These are phyloP conservation scores for Timema podura DNA, from an alignment of 2,888 invertebrate species.

Conservation along the genomic window DNA sequence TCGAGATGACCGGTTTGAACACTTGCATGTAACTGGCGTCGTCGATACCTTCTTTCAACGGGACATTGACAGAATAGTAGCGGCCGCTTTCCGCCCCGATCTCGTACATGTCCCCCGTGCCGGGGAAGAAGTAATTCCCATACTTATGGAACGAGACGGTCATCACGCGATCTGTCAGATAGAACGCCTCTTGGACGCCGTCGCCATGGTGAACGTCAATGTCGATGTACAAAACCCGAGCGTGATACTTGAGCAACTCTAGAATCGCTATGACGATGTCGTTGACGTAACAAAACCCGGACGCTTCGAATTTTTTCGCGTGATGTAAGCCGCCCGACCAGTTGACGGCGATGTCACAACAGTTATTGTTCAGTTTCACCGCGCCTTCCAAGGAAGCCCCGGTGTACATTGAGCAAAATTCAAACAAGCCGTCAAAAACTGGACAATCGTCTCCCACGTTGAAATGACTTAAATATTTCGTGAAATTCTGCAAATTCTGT, in stretches of 20 bases:
- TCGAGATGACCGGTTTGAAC: conserved; percentile 89
- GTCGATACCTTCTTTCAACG: conserved; percentile 95
- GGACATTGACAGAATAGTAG: conserved; percentile 98
- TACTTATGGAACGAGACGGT: conserved; percentile 99
- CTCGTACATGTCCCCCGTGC: conserved; percentile 99
- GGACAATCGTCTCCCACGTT: conserved; percentile 99
- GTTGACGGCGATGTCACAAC: conserved; percentile 96
- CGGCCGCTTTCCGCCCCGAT: conserved; percentile 93
- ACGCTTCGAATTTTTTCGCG: conserved; percentile 98
- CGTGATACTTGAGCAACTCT: conserved; percentile 90
- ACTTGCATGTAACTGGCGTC: conserved; percentile 88
- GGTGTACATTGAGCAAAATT: conserved; percentile 97
- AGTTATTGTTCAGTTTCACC: conserved; percentile 89
- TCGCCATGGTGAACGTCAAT: conserved; percentile 98
- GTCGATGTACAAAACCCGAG: conserved; percentile 94
- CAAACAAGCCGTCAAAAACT: conserved; percentile 93
- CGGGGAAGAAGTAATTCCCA: conserved; percentile 96
- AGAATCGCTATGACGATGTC: conserved; percentile 97
- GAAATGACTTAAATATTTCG: conserved; percentile 88
- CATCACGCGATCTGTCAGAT: conserved; percentile 96
- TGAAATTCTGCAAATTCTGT: conserved; percentile 87
- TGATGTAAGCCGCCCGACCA: conserved; percentile 99
- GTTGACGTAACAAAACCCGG: conserved; percentile 99
- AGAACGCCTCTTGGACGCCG: conserved; percentile 97
- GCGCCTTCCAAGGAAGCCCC: conserved; percentile 97